Conservation (phyloP, 2,888 invertebrate genomes). For the Homarus gammarus region DNA sequence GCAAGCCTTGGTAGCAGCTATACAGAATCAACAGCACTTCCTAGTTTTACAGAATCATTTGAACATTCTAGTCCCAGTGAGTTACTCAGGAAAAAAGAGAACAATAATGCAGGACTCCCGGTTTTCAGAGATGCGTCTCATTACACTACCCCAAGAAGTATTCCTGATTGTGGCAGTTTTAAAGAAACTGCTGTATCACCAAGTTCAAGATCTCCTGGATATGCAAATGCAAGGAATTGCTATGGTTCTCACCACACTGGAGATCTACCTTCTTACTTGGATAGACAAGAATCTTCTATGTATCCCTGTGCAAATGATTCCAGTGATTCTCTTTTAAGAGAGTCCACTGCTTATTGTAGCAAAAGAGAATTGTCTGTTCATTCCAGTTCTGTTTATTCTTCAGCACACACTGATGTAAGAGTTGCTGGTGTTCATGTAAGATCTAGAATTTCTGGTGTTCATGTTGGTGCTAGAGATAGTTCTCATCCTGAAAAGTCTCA, state of each 20-base stretch:
- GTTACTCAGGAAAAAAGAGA: slow-evolving; percentile 34
- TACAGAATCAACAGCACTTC: slow-evolving; percentile 36
- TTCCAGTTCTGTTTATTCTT: neutral
- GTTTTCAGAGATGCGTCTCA: slow-evolving; percentile 1
- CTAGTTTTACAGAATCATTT: slow-evolving; percentile 67
- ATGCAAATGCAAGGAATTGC: slow-evolving; percentile 32
- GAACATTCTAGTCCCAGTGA: slow-evolving; percentile 46
- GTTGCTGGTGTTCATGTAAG: neutral
- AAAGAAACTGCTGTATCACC: slow-evolving; percentile 12
- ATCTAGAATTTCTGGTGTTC: neutral
- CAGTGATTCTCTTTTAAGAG: slow-evolving; percentile 22
- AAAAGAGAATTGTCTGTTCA: neutral
- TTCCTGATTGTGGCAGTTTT: slow-evolving; percentile 32
- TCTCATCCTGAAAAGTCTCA: neutral
- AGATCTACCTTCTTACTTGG: neutral
- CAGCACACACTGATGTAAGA: neutral
- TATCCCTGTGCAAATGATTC: slow-evolving; percentile 20
- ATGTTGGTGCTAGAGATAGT: neutral
- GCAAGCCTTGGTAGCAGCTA: neutral
- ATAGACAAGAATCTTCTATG: slow-evolving; percentile 22
- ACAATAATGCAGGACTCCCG: neutral
- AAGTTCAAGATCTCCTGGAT: slow-evolving; percentile 9
- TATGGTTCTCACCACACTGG: slow-evolving; percentile 21
- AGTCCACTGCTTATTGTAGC: neutral
- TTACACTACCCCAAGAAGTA: slow-evolving; percentile 8